Base-by-base conservation (phyloP, 1,140 invertebrate genomes). In the Drosophila ambigua region DNA sequence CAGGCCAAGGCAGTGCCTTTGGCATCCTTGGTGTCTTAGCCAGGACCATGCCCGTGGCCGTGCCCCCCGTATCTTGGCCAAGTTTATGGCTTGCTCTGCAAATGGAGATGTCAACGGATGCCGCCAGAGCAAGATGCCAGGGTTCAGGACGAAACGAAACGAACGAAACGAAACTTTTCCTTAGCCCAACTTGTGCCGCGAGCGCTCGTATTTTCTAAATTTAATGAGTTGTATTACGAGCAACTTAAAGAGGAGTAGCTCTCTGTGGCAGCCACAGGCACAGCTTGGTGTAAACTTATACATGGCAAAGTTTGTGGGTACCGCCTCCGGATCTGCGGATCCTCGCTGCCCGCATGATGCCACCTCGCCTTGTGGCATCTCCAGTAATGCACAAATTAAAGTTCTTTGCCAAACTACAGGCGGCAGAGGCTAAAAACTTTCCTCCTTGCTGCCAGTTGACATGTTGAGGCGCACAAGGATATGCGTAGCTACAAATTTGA, bases 51-150 rank as follows among this genome's bases (percentile, higher is more conserved):
- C 26, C 62, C 23, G 4, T 24, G 23, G 16, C 43, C 45, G n/a
- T n/a, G 43, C 28, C 26, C 26, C 41, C 23, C 24, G 26, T 44
- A 7, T 49, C 50, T 73, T 59, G 75, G 64, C 72, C 77, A 85
- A 83, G 75, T 83, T 83, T 77, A 69, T 46, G 71, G 64, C 72
- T 39, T 62, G 61, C 60, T 28, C 15, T 68, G 66, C 66, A 80
- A 88, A 88, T 88, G 79, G 72, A 88, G 83, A 88, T 88, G 83
- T 88, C 83, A 88, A 83, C 83, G 83, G 81, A 84, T 84, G 80
- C 46, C 53, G 31, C 2, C 26, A 28, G 26, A 28, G 26, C 6
- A 7, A 41, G 61, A 23, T 71, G 23, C 23, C 64, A 75, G 51
- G 63, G 35, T 8, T 39, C 35, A 39, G 35, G 35, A 39, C 4